phyloP scores from a whole-genome alignment of 2,888 invertebrate genomes.

The Incurvaria masculella region DNA sequence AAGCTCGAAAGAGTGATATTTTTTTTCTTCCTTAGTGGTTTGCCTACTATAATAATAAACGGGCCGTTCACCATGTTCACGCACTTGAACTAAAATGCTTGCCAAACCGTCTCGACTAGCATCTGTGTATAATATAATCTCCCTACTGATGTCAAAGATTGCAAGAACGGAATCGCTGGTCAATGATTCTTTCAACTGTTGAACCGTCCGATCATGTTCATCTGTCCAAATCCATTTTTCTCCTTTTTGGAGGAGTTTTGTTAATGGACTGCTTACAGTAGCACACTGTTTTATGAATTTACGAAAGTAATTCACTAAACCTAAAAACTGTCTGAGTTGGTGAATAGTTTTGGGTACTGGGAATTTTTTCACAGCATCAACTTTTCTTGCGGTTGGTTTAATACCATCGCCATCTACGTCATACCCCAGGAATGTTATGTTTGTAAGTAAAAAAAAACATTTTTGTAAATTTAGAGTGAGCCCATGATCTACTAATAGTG shows the following conservation, averaged over 20 bases:
- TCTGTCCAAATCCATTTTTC: constrained; percentile 11
- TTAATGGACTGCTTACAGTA: constrained; percentile 16
- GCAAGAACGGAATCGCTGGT: constrained; percentile 10
- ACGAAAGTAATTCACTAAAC: constrained; percentile 20
- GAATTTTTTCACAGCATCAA: constrained; percentile 12
- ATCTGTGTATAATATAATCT: constrained; percentile 24
- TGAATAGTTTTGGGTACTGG: constrained; percentile 11
- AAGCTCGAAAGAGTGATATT: constrained; percentile 26
- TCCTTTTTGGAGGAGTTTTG: constrained; percentile 18
- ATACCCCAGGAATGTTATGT: constrained; percentile 12
- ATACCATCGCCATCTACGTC: constrained; percentile 15
- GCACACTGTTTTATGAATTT: constrained; percentile 23
- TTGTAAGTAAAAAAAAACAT: constrained; percentile 11
- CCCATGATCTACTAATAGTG: background rate
- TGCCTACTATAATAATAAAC: constrained; percentile 23
- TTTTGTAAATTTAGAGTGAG: constrained; percentile 14
- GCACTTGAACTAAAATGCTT: constrained; percentile 22
- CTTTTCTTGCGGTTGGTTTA: constrained; percentile 11
- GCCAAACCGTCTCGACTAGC: constrained; percentile 24
- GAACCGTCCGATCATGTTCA: constrained; percentile 10
- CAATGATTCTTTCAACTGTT: constrained; percentile 6
- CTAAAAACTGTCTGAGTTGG: constrained; percentile 14
- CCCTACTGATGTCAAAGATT: constrained; percentile 17
- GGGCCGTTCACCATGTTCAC: constrained; percentile 17
- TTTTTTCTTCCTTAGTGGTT: constrained; percentile 23